Evolutionary conservation across 2,113 vertebrate species (phyloP), one percentile per base, ranked within the genome.

Genomic region (Prolemur simus): DNA sequence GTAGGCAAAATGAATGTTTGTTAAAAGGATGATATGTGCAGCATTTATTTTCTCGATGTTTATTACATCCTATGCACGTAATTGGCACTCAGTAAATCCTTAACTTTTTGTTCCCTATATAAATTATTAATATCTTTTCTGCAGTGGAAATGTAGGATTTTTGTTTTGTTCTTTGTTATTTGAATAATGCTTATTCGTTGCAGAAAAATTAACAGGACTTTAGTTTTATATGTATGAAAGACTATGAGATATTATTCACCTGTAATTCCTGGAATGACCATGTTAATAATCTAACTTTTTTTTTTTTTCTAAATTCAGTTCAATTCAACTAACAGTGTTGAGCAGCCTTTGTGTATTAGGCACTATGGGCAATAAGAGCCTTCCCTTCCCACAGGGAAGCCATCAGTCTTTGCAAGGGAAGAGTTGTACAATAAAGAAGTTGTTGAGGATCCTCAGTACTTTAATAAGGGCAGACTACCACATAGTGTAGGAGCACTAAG

Each of bases 141-240:
- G 32, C 42, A 37, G 8, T n/a, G 18, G 89, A 85, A 82, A 77
- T 89, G 27, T 58, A 60, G 66, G 74, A 1, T 13, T 49, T 86
- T 49, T 71, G 77, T 86, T 63, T 71, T 89, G 29, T 34, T 83
- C 94, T 77, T 71, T 52, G 68, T 68, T 91, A 54, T 89, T 95
- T 74, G n/a, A 88, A 92, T 91, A 91, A 42, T 85, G 58, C 7
- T 93, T 87, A 18, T 88, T 85, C 39, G 63, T 68, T 88, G 6
- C 58, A 91, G 56, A 85, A 86, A 68, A 90, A 91, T 52, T 95
- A 86, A 86, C 39, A 95, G 17, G 39, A 88, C 25, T 91, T 88
- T 85, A 85, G 42, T 76, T 96, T 94, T 84, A 60, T 85, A 49
- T 85, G 2, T 87, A 60, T n/a, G 63, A 95, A 95, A 78, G 56